Evolutionary conservation across 2,888 invertebrate genomes (phyloP).

Genomic region (Diaperis boleti): DNA sequence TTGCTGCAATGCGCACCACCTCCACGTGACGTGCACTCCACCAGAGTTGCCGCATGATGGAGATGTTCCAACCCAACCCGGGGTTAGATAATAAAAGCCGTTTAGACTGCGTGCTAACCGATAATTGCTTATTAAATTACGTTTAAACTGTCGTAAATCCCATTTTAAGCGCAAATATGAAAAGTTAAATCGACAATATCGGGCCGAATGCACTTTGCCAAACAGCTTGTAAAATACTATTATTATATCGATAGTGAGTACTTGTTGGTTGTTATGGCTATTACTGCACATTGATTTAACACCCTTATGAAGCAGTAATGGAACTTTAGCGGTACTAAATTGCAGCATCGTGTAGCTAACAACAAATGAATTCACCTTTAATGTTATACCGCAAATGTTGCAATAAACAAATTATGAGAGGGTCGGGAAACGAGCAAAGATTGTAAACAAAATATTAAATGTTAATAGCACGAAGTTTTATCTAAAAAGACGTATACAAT

Average conservation of each 20-base stretch:
- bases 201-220: conserved; percentile 44
- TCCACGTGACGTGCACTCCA: conserved; percentile 14
- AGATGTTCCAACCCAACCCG: conserved; percentile 18
- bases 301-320: conserved; percentile 41
- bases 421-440: too few relatives aligned
- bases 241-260: conserved; percentile 52
- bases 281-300: conserved; percentile 52
- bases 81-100: conserved; percentile 48
- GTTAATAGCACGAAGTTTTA: too few relatives aligned
- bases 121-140: conserved; percentile 61
- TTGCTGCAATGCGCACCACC: conserved; percentile 22
- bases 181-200: conserved; percentile 57
- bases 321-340: conserved; percentile 19
- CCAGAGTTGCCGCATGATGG: conserved; percentile 12
- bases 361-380: background rate
- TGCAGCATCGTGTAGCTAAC: conserved; percentile 7
- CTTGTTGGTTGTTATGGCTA: conserved; percentile 52
- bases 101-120: conserved; percentile 55
- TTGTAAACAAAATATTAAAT: too few relatives aligned
- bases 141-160: conserved; percentile 56
- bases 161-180: conserved; percentile 55
- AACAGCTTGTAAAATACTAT: conserved; percentile 51
- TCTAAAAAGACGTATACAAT: too few relatives aligned
- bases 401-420: too few relatives aligned
- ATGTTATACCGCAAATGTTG: background rate